A percentile compares a stretch with the other conserved stretches of the same genome.
These are phyloP conservation scores for Ditula angustiorana DNA, from an alignment of 2,888 invertebrate species.

Conservation along the genomic window DNA sequence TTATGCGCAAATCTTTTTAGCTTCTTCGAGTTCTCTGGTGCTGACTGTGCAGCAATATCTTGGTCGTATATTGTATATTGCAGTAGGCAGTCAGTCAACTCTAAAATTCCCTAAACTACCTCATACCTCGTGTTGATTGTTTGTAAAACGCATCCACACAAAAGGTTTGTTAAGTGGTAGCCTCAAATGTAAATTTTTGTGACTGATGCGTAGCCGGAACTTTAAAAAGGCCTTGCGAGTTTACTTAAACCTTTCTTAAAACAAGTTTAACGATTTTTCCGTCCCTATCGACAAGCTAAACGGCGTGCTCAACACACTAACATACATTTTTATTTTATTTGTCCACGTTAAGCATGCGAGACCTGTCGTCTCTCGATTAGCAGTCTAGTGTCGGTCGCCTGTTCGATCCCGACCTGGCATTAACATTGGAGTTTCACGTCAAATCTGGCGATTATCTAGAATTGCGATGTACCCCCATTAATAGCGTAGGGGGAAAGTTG, in stretches of 20 bases:
- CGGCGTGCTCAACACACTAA: constrained; percentile 68
- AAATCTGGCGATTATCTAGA: background rate
- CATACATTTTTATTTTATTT: constrained; percentile 78
- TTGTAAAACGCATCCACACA: constrained; percentile 1
- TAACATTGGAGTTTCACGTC: background rate
- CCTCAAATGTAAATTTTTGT: constrained; percentile 37
- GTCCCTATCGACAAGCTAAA: constrained; percentile 35
- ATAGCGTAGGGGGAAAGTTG: constrained; percentile 1
- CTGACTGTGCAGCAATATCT: too few relatives aligned
- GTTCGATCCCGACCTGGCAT: constrained; percentile 44
- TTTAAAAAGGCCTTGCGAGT: constrained; percentile 29
- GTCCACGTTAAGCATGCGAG: constrained; percentile 66
- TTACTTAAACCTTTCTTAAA: constrained; percentile 37
- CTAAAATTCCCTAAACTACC: background rate
- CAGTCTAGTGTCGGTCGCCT: constrained; percentile 50
- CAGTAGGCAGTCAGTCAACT: too few relatives aligned
- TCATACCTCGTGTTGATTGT: background rate
- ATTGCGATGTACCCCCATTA: background rate
- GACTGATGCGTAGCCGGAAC: constrained; percentile 25
- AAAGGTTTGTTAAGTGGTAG: constrained; percentile 18
- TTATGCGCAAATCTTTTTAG: too few relatives aligned
- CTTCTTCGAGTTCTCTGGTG: too few relatives aligned
- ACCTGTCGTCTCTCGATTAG: constrained; percentile 56
- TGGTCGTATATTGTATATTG: too few relatives aligned
- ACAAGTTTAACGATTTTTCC: constrained; percentile 35